A percentile compares a stretch with the other conserved stretches of the same genome.
These are phyloP conservation scores for Chromoteleia sp. DNA, from an alignment of 2,888 invertebrate genomes.

Conservation along the genomic window DNA sequence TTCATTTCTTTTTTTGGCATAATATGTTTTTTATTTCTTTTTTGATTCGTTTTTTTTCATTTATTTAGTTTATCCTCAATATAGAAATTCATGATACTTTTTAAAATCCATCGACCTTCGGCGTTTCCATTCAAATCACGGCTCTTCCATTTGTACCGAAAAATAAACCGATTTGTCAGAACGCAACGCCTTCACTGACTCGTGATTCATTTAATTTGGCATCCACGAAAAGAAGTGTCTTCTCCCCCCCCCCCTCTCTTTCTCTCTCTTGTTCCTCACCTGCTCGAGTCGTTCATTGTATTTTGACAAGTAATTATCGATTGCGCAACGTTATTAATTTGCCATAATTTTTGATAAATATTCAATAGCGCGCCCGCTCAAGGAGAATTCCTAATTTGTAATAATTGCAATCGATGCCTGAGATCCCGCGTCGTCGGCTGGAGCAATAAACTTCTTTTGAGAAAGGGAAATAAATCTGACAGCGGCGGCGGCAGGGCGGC, in stretches of 20 bases:
- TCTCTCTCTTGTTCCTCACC: slow-evolving; percentile 1
- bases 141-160: slow-evolving; percentile 23
- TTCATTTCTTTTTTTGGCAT: not conserved
- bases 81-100: slow-evolving; percentile 15
- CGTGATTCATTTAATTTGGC: slow-evolving; percentile 20
- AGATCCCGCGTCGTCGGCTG: slow-evolving; percentile 1
- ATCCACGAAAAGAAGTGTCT: not conserved
- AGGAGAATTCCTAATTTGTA: slow-evolving; percentile 64
- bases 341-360: slow-evolving; percentile 51
- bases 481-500: not conserved
- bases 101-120: slow-evolving; percentile 23
- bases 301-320: slow-evolving; percentile 50
- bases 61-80: not conserved
- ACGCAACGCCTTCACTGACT: slow-evolving; percentile 17
- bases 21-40: not conserved
- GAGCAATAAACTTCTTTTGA: slow-evolving; percentile 34
- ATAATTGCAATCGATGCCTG: slow-evolving; percentile 42
- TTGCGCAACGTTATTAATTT: slow-evolving; percentile 50
- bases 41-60: not conserved
- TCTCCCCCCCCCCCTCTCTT: not conserved
- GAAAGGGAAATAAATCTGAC: slow-evolving; percentile 23
- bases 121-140: slow-evolving; percentile 30
- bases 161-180: slow-evolving; percentile 48
- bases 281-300: slow-evolving; percentile 15
- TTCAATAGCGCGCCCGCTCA: slow-evolving; percentile 36